Evolutionary conservation across 2,113 vertebrate genomes (phyloP).

Genomic region (Chascanopsetta lugubris): DNA sequence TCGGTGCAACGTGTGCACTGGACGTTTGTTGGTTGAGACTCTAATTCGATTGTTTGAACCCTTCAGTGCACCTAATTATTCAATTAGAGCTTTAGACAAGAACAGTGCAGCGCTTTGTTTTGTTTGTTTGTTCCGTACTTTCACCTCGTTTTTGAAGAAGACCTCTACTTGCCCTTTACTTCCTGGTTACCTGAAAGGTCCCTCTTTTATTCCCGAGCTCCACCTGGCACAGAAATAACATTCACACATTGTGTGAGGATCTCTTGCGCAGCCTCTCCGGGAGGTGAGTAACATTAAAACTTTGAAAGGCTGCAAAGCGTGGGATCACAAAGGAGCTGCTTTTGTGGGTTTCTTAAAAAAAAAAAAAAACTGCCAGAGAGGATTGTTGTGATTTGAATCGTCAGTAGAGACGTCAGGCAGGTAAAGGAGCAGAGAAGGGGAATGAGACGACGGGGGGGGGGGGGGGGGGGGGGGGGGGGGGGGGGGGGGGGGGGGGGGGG

Average conservation of each 20-base stretch:
- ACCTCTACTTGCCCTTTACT: background rate
- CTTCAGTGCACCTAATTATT: background rate
- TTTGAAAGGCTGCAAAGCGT: slow-evolving; percentile 6
- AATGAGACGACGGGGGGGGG: slow-evolving; percentile 30
- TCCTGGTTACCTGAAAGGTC: background rate
- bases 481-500: no score
- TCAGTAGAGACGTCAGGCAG: slow-evolving; percentile 31
- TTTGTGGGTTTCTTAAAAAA: slow-evolving; percentile 29
- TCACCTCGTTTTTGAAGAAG: background rate
- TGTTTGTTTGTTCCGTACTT: no score
- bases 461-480: no score
- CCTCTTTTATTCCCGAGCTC: background rate
- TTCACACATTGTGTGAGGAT: background rate
- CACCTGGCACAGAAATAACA: background rate
- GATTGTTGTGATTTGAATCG: slow-evolving; percentile 40
- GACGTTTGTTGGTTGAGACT: background rate
- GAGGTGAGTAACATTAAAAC: background rate
- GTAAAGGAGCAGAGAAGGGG: slow-evolving; percentile 31
- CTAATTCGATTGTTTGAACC: background rate
- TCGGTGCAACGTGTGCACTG: background rate
- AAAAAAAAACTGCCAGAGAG: slow-evolving; percentile 2
- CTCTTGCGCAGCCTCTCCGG: background rate
- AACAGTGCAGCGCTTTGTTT: background rate
- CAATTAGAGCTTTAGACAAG: background rate
- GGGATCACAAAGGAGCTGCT: slow-evolving; percentile 25